Percentiles rank a stretch among this genome's conserved stretches.
phyloP scores from a whole-genome alignment of 2,113 vertebrate species.

The Ascaphus truei region DNA sequence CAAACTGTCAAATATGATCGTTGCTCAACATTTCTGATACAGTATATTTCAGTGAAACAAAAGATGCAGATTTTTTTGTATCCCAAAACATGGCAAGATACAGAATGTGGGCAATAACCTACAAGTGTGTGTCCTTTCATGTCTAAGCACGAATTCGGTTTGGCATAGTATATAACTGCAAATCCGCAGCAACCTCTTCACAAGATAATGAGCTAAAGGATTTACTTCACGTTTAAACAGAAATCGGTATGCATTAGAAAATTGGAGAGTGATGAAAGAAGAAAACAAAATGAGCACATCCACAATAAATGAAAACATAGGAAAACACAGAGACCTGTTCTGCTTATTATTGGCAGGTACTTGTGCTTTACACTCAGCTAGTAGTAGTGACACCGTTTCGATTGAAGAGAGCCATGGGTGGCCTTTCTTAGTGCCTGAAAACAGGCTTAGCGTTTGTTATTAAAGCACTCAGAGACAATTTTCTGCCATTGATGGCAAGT shows the following conservation, averaged over 20 bases:
- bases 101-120: no score
- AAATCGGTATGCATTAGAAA: neutral
- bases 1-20: no score
- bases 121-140: no score
- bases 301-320: neutral
- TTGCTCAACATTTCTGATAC: no score
- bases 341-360: neutral
- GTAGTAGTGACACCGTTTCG: neutral
- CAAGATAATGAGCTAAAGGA: conserved; percentile 23
- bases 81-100: no score
- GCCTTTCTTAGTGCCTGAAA: neutral
- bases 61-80: no score
- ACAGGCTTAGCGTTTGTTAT: neutral
- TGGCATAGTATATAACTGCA: no score
- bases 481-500: neutral
- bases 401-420: conserved; percentile 14
- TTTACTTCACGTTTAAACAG: neutral
- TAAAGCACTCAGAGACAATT: neutral
- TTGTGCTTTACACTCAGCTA: neutral
- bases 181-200: no score
- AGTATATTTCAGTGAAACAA: no score
- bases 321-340: neutral
- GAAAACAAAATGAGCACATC: neutral
- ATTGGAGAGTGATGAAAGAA: no score
- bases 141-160: no score